These are phyloP conservation scores for Siphamia tubifer DNA, from an alignment of 2,113 vertebrate species.

Conservation along the genomic window DNA sequence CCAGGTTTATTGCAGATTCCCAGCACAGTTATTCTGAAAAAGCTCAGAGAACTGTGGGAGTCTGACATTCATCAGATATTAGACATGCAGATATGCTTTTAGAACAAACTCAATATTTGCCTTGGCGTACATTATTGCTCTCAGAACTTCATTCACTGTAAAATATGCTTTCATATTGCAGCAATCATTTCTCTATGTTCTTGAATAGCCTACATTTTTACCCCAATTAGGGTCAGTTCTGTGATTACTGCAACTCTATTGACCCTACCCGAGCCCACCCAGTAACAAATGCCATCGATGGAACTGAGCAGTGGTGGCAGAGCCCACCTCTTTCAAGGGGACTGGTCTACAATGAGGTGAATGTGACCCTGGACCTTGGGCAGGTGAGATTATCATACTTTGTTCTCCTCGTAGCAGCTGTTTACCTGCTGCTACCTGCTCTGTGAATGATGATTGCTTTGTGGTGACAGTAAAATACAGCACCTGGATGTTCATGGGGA, in stretches of 20 bases:
- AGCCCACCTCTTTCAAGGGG: slow-evolving; percentile 94
- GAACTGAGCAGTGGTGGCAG: slow-evolving; percentile 96
- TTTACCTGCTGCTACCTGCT: slow-evolving; percentile 36
- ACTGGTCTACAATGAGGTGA: slow-evolving; percentile 85
- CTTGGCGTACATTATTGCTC: not conserved
- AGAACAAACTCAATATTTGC: not conserved
- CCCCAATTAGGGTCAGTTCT: slow-evolving; percentile 87
- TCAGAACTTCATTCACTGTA: not conserved
- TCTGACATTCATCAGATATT: too few species aligned
- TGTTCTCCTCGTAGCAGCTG: slow-evolving; percentile 19
- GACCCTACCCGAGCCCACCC: slow-evolving; percentile 88
- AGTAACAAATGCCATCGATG: slow-evolving; percentile 85
- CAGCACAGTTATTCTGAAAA: not conserved
- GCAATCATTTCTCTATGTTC: not conserved
- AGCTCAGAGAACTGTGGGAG: not conserved
- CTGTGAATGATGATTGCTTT: slow-evolving; percentile 24
- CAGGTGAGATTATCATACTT: slow-evolving; percentile 82
- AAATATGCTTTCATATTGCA: not conserved
- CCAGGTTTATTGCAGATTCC: not conserved
- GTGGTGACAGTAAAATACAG: slow-evolving; percentile 38
- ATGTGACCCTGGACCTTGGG: slow-evolving; percentile 91
- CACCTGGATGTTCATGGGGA: slow-evolving; percentile 15
- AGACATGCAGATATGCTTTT: not conserved
- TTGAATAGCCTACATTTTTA: slow-evolving; percentile 7
- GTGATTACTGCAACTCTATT: slow-evolving; percentile 88